Evolutionary conservation across 1,140 invertebrate genomes (phyloP), one percentile per base, ranked within the genome.

Genomic region (Zaprionus africanus): DNA sequence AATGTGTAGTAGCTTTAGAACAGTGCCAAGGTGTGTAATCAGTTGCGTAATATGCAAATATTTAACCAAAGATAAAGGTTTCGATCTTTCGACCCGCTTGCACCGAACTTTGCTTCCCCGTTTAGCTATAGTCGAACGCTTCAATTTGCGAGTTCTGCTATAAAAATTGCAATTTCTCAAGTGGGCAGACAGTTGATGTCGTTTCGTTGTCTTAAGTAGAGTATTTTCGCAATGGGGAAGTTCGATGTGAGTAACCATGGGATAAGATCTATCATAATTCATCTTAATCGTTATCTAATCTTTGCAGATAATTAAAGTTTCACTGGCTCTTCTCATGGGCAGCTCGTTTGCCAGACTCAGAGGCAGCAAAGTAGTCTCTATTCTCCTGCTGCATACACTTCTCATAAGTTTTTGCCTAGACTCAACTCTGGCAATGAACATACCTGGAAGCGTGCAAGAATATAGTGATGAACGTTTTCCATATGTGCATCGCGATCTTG

Each of bases 61-160:
- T 17, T 43, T 17, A 60, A 38, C 24, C 11, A 6, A 28, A 26
- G 58, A 6, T 60, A 38, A 60, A 15, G 22, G 19, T 41, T 22
- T 13, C 15, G 36, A 60, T 5, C 58, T 12, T 1, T 51, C 19
- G 9, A 49, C 19, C 19, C 4, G 17, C 17, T 49, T 41, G 38
- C 43, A 13, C 34, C 41, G n/a, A 36, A 26, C 49, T 64, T 38
- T 49, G 43, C 24, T 49, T n/a, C 9, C 12, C 2, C 31, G 36
- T n/a, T 54, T 36, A 46, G 78, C 13, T 63, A 53, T 63, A 82
- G 70, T 79, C 36, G 59, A 79, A 82, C 19, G 46, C 4, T 24
- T 75, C 26, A 43, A 15, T 22, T 58, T 13, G 26, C 13, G 24
- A 51, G 17, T 36, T 60, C 49, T 63, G 56, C 67, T 83, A 83